Evolutionary conservation across 2,797 vertebrate species (phyloP).

Genomic region (Phataginus tetradactyla): DNA sequence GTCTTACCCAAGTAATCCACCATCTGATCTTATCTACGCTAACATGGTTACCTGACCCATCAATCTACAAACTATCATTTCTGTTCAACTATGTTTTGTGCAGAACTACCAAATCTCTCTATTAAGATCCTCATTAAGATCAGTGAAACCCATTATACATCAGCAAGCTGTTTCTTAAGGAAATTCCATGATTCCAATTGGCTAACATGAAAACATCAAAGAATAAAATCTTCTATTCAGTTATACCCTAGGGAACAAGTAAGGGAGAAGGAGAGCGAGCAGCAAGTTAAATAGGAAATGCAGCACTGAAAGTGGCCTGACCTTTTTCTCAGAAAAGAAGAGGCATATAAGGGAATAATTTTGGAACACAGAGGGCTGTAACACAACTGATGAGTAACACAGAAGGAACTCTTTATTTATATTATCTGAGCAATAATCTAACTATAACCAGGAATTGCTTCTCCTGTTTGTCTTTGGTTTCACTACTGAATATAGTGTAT

Average conservation of each 20-base stretch:
- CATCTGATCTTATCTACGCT: neutral
- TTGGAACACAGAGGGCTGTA: neutral
- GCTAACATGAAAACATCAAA: constrained; percentile 12
- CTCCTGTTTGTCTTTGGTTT: neutral
- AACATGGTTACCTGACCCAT: neutral
- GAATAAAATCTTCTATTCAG: neutral
- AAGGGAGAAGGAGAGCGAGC: neutral
- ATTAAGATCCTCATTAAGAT: neutral
- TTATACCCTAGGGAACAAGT: neutral
- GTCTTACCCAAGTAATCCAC: neutral
- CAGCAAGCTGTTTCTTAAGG: neutral
- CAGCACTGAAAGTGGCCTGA: neutral
- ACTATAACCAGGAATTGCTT: neutral
- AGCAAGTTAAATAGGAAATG: neutral
- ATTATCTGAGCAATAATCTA: neutral
- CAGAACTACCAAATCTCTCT: neutral
- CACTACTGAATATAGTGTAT: neutral
- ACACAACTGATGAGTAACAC: neutral
- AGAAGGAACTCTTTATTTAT: neutral
- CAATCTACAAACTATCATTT: neutral
- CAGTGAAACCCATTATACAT: neutral
- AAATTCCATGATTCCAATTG: neutral
- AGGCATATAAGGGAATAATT: neutral
- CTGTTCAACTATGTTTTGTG: neutral
- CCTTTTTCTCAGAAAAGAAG: neutral